Evolutionary conservation across 92 coral and sea anemone species (phyloP), one percentile per base, ranked within the genome.

Genomic region (Heteractis magnifica): DNA sequence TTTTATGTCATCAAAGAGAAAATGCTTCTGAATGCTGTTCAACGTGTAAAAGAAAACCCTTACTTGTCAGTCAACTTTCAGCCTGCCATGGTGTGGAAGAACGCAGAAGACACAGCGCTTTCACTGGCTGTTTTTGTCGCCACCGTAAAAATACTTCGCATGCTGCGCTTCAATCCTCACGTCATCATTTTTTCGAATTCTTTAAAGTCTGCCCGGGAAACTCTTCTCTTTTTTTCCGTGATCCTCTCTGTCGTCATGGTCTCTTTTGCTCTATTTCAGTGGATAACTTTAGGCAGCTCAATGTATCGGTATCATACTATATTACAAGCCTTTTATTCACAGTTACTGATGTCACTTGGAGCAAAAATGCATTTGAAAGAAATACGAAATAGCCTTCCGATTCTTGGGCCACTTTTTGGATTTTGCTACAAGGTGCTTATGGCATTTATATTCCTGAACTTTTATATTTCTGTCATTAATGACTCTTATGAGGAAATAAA

Each of bases 91-190:
- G 48, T 41, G 0, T 88, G 94, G 92, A 76, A 82, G 44, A 86
- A 93, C 18, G 93, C 92, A 1, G 98, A 93, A 71, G 93, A 87
- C 48, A 74, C 77, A 10, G 87, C 89, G 12, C 72, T 93, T 16
- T 84, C 98, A 49, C 26, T 89, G 10, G 84, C 93, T 14, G 88
- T 93, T 23, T 93, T 92, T 52, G 82, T 92, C 6, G 90, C 90
- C 18, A 93, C 98, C 18, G 41, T 84, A 0, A 93, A 93, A 76
- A 75, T 92, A 0, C 84, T 93, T 10, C 88, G 92, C 13, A 81
- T 93, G 81, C 71, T 93, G 52, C 98, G 98, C 41, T 93, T 93
- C 51, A 91, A 93, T 76, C 89, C 84, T 14, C 95, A 93, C 65
- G 55, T 93, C 26, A 83, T 85, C 82, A 83, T 91, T 0, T 77